A percentile compares a stretch with the other conserved stretches of the same genome.
Conservation (phyloP, 53 echinoderm and acorn worm species). For the Mesocentrotus franciscanus region DNA sequence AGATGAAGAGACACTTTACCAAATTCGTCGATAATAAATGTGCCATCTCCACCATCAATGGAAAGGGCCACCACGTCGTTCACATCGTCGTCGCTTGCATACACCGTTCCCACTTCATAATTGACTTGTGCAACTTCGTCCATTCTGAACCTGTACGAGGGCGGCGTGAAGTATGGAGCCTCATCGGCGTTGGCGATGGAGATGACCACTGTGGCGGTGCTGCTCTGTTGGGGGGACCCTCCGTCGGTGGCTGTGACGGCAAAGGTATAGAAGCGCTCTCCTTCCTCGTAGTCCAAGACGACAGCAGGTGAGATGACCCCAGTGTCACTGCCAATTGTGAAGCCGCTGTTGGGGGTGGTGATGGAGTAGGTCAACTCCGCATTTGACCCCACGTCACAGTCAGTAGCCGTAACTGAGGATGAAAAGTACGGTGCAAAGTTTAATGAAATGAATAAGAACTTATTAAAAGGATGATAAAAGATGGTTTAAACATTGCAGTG, state of each 20-base stretch:
- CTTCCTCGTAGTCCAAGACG: slow-evolving; percentile 66
- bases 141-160: slow-evolving; percentile 75
- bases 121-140: slow-evolving; percentile 80
- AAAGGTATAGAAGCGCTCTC: slow-evolving; percentile 71
- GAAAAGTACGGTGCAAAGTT: neutral
- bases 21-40: slow-evolving; percentile 70
- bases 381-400: slow-evolving; percentile 73
- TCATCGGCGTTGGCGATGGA: slow-evolving; percentile 73
- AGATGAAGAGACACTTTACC: neutral
- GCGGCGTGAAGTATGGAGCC: slow-evolving; percentile 81
- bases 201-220: slow-evolving; percentile 74
- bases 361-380: slow-evolving; percentile 71
- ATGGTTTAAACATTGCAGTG: neutral
- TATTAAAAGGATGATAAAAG: neutral
- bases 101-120: slow-evolving; percentile 89
- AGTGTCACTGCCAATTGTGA: neutral
- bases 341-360: neutral
- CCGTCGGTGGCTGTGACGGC: slow-evolving; percentile 70
- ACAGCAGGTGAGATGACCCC: slow-evolving; percentile 48
- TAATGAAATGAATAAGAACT: neutral
- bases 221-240: slow-evolving; percentile 55
- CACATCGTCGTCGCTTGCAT: slow-evolving; percentile 89
- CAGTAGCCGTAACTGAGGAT: slow-evolving; percentile 72
- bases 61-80: slow-evolving; percentile 8
- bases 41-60: slow-evolving; percentile 32